Evolutionary conservation across 92 coral and sea anemone genomes (phyloP).

Genomic region (Umimayanthus kanabou): DNA sequence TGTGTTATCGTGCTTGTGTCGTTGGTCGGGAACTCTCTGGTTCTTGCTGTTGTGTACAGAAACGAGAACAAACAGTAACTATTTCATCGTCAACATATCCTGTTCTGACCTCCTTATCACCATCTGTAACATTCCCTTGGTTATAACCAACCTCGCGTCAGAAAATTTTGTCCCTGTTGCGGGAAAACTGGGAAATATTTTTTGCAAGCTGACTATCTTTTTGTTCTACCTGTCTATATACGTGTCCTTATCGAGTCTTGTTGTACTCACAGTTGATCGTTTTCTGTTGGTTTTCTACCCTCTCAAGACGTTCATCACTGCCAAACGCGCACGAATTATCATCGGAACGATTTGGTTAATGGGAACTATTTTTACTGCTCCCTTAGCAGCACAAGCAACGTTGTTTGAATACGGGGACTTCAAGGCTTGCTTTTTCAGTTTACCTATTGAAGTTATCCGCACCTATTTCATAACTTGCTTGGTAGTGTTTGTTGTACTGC

Average conservation of each 20-base stretch:
- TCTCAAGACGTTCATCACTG: slow-evolving; percentile 41
- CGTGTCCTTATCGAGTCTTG: slow-evolving; percentile 56
- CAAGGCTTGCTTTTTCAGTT: slow-evolving; percentile 14
- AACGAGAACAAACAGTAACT: slow-evolving; percentile 72
- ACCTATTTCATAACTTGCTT: slow-evolving; percentile 36
- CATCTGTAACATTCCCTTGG: slow-evolving; percentile 52
- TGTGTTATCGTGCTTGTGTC: slow-evolving; percentile 44
- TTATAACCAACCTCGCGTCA: not conserved
- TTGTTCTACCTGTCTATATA: slow-evolving; percentile 40
- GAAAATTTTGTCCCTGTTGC: slow-evolving; percentile 40
- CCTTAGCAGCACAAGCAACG: slow-evolving; percentile 29
- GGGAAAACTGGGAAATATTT: slow-evolving; percentile 51
- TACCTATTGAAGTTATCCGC: not conserved
- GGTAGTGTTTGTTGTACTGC: slow-evolving; percentile 42
- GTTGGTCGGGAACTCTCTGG: slow-evolving; percentile 52
- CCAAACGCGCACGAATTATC: slow-evolving; percentile 14
- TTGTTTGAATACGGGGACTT: not conserved
- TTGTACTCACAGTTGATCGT: slow-evolving; percentile 68
- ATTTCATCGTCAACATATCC: slow-evolving; percentile 71
- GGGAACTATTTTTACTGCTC: slow-evolving; percentile 47
- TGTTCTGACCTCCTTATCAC: slow-evolving; percentile 50
- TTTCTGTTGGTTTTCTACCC: slow-evolving; percentile 68
- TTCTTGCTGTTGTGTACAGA: slow-evolving; percentile 62
- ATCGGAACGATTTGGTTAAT: slow-evolving; percentile 48
- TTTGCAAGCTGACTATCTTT: slow-evolving; percentile 50